Percentiles rank a stretch among this genome's conserved stretches.
These are phyloP conservation scores for Lynx canadensis DNA, from an alignment of 2,113 vertebrate species.

Conservation along the genomic window DNA sequence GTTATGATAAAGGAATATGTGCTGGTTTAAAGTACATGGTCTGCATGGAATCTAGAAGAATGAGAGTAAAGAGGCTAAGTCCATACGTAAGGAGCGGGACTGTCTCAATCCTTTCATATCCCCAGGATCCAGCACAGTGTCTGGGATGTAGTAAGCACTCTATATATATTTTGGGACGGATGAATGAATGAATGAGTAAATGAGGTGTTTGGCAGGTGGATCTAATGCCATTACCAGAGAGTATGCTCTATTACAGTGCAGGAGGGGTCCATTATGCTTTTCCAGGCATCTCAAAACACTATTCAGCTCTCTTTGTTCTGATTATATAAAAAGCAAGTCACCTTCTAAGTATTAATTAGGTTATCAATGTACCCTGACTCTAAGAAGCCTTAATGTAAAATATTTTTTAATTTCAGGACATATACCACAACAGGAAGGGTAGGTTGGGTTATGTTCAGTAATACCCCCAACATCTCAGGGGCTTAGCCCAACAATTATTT, in stretches of 20 bases:
- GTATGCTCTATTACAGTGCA: not conserved
- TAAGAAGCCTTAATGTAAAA: constrained; percentile 34
- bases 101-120: not conserved
- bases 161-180: not conserved
- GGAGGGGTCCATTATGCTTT: not conserved
- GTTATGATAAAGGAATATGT: not conserved
- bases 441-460: not conserved
- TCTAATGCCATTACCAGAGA: not conserved
- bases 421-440: not conserved
- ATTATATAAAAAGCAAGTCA: not conserved
- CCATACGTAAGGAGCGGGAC: not conserved
- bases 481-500: not conserved
- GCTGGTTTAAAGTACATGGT: not conserved
- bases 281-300: not conserved
- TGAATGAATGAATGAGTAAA: not conserved
- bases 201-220: not conserved
- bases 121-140: not conserved
- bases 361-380: not conserved
- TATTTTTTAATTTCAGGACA: not conserved
- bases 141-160: not conserved
- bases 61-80: not conserved
- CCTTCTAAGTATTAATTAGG: not conserved
- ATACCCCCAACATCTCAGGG: not conserved
- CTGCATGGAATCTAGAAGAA: not conserved
- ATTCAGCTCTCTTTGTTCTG: not conserved